A percentile compares a stretch with the other conserved stretches of the same genome.
phyloP scores from a whole-genome alignment of 2,888 invertebrate species.

The Oscheius myriophilus region DNA sequence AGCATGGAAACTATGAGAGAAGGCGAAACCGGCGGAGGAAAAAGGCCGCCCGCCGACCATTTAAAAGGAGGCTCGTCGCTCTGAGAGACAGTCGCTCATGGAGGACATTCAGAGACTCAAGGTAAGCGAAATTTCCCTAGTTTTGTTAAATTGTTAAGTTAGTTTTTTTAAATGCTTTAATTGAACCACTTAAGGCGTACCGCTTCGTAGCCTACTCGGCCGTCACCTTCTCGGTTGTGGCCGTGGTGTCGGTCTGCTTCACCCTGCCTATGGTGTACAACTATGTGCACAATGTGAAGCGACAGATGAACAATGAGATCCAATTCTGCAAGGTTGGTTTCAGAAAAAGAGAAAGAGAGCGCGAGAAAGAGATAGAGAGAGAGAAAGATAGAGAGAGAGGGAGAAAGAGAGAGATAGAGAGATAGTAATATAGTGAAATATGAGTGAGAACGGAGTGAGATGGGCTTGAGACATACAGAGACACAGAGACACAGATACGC shows the following conservation, averaged over 20 bases:
- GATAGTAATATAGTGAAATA: background rate
- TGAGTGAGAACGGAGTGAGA: slow-evolving; percentile 26
- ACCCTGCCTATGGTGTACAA: slow-evolving; percentile 26
- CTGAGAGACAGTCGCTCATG: slow-evolving; percentile 12
- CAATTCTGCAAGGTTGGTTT: slow-evolving; percentile 13
- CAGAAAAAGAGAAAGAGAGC: no score
- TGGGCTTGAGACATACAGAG: slow-evolving; percentile 16
- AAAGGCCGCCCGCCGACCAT: background rate
- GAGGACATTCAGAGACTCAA: slow-evolving; percentile 25
- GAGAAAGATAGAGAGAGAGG: slow-evolving; percentile 29
- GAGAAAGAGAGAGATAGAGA: slow-evolving; percentile 26
- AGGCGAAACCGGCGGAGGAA: slow-evolving; percentile 23
- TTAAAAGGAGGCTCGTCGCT: no score
- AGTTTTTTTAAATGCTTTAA: no score
- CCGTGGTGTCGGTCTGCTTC: slow-evolving; percentile 22
- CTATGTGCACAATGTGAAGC: slow-evolving; percentile 23
- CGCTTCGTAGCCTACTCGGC: slow-evolving; percentile 26
- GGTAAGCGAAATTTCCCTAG: background rate
- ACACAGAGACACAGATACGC: slow-evolving; percentile 9
- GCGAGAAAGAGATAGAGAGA: slow-evolving; percentile 4
- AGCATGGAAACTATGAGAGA: background rate
- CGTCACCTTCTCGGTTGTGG: slow-evolving; percentile 23
- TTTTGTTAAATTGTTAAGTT: background rate
- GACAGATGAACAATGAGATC: slow-evolving; percentile 22
- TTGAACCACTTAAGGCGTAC: slow-evolving; percentile 10